A percentile compares a stretch with the other conserved stretches of the same genome.
phyloP scores from a whole-genome alignment of 2,113 vertebrate genomes.

The Girardinichthys multiradiatus region DNA sequence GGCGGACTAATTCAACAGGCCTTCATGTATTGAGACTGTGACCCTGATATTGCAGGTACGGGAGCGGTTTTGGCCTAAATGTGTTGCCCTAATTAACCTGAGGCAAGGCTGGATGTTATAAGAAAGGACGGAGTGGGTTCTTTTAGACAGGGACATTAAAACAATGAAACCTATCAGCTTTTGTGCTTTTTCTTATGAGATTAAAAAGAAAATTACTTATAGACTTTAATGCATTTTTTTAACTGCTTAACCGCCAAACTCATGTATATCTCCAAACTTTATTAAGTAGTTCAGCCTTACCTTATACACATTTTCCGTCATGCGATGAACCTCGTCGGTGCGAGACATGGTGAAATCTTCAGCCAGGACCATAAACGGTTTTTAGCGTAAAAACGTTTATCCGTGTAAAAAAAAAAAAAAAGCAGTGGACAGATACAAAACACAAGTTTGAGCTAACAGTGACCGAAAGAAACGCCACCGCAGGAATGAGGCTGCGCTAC shows the following conservation, averaged over 20 bases:
- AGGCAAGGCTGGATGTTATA: not conserved
- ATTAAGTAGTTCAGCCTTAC: constrained; percentile 76
- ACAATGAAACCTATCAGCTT: constrained; percentile 2
- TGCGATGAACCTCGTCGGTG: constrained; percentile 94
- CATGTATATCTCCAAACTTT: constrained; percentile 55
- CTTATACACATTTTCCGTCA: constrained; percentile 98
- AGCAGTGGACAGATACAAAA: constrained; percentile 20
- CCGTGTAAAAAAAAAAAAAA: constrained; percentile 58
- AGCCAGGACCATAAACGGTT: constrained; percentile 82
- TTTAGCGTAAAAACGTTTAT: constrained; percentile 65
- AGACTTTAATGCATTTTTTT: not conserved
- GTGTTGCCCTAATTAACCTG: constrained; percentile 8
- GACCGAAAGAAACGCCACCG: constrained; percentile 23
- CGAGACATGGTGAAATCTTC: constrained; percentile 89
- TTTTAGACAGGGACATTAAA: not conserved
- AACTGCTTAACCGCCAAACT: not conserved
- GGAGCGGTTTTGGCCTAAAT: not conserved
- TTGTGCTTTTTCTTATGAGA: not conserved
- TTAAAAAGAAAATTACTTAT: no score
- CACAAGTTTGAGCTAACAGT: constrained; percentile 10
- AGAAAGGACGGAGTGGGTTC: not conserved
- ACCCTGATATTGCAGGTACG: constrained; percentile 18
- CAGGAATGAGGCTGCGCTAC: constrained; percentile 47
- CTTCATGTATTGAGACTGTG: not conserved
- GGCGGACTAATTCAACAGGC: constrained; percentile 9